phyloP scores from a whole-genome alignment of 2,797 vertebrate species.

The Sorex maritimensis region DNA sequence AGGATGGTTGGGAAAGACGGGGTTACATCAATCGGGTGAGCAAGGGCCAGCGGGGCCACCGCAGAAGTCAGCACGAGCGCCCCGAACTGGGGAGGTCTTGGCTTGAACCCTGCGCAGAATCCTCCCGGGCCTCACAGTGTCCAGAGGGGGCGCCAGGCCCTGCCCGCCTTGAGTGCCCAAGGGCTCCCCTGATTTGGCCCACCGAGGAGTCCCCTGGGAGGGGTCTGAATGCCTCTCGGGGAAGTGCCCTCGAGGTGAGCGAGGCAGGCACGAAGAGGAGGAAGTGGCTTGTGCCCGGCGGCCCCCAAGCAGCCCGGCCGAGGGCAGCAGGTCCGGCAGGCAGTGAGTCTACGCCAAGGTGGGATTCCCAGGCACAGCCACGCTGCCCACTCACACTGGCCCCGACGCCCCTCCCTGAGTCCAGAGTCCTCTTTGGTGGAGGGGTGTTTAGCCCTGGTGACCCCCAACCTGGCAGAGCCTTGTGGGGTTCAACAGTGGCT shows the following conservation, averaged over 20 bases:
- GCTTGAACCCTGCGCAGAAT: not conserved
- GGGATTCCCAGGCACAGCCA: not conserved
- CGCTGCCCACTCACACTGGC: too few relatives aligned
- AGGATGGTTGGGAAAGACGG: slow-evolving; percentile 60
- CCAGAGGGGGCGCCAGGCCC: not conserved
- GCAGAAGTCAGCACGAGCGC: not conserved
- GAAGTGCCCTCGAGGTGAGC: not conserved
- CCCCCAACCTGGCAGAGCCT: not conserved
- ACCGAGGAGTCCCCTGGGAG: not conserved
- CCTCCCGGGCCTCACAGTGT: not conserved
- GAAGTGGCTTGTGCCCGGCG: not conserved
- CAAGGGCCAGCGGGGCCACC: not conserved
- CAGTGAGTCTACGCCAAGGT: too few relatives aligned
- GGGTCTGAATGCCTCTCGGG: not conserved
- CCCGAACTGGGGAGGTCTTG: not conserved
- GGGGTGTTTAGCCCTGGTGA: not conserved
- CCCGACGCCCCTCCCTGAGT: not conserved
- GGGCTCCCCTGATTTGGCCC: not conserved
- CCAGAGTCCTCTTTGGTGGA: slow-evolving; percentile 13
- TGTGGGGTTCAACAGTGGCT: accelerated
- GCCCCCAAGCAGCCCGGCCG: not conserved
- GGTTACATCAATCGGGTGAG: slow-evolving; percentile 76
- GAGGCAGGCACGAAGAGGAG: too few relatives aligned
- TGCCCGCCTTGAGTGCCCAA: not conserved
- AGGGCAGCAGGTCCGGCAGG: not conserved